phyloP scores from a whole-genome alignment of 2,113 vertebrate genomes.

The Corythoichthys intestinalis region DNA sequence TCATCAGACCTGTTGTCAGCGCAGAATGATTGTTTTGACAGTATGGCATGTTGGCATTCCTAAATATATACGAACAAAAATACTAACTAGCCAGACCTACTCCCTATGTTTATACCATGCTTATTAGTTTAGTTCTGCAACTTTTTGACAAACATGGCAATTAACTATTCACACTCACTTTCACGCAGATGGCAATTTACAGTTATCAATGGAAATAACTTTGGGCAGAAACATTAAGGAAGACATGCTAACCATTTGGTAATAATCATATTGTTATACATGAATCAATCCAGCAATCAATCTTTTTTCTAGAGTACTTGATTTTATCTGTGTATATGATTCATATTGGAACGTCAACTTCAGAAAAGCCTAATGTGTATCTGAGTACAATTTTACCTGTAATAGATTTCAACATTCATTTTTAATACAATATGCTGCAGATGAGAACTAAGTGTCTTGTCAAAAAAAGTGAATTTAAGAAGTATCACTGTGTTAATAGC shows the following conservation, averaged over 20 bases:
- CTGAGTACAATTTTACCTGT: neutral
- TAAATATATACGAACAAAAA: neutral
- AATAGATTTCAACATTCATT: neutral
- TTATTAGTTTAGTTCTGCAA: neutral
- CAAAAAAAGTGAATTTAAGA: neutral
- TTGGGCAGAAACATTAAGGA: neutral
- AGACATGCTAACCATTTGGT: neutral
- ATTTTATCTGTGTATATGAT: too few relatives aligned
- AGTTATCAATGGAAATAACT: neutral
- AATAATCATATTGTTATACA: too few relatives aligned
- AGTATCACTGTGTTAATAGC: neutral
- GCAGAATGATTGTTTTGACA: neutral
- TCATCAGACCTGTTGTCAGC: constrained; percentile 10
- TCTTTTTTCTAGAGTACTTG: too few relatives aligned
- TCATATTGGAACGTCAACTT: too few relatives aligned
- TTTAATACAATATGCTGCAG: neutral
- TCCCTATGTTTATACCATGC: neutral
- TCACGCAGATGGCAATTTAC: neutral
- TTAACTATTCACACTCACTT: neutral
- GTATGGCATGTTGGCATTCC: neutral
- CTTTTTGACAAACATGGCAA: neutral
- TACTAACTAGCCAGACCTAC: neutral
- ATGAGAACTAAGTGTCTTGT: neutral
- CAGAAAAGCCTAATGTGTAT: too few relatives aligned
- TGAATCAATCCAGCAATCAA: too few relatives aligned